These are phyloP conservation scores for Poeciliopsis prolifica DNA, from an alignment of 2,113 vertebrate species.

Conservation along the genomic window DNA sequence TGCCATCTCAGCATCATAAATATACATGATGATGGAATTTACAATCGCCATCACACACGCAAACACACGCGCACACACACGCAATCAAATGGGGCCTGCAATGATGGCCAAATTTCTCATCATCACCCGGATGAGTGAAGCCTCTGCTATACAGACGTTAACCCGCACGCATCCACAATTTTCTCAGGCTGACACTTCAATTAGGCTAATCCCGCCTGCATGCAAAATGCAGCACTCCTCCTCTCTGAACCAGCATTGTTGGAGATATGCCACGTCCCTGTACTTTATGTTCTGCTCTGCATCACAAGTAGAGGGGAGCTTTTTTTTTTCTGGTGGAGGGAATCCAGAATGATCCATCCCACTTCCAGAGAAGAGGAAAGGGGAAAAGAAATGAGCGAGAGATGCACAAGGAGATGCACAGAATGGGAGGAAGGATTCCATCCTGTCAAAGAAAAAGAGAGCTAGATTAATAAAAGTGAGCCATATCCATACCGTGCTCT, in stretches of 20 bases:
- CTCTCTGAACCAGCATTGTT: constrained; percentile 47
- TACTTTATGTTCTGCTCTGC: constrained; percentile 50
- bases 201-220: constrained; percentile 77
- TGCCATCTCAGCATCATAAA: constrained; percentile 61
- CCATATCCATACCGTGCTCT: constrained; percentile 21
- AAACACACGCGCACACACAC: neutral
- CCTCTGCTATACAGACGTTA: constrained; percentile 67
- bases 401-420: neutral
- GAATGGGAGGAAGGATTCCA: constrained; percentile 7
- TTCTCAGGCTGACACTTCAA: constrained; percentile 80
- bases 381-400: constrained; percentile 1
- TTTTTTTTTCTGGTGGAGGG: constrained; percentile 18
- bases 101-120: constrained; percentile 63
- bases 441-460: constrained; percentile 3
- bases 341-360: constrained; percentile 52
- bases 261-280: constrained; percentile 66
- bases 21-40: constrained; percentile 45
- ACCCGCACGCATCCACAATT: constrained; percentile 68
- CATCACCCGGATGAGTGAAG: constrained; percentile 58
- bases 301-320: constrained; percentile 56
- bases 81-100: constrained; percentile 46
- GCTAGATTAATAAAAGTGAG: constrained; percentile 1
- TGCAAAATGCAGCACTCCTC: constrained; percentile 57
- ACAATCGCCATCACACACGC: constrained; percentile 43
- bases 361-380: constrained; percentile 42